A percentile compares a stretch with the other conserved stretches of the same genome.
Conservation (phyloP, 2,888 invertebrate species). For the Pteria penguin region DNA sequence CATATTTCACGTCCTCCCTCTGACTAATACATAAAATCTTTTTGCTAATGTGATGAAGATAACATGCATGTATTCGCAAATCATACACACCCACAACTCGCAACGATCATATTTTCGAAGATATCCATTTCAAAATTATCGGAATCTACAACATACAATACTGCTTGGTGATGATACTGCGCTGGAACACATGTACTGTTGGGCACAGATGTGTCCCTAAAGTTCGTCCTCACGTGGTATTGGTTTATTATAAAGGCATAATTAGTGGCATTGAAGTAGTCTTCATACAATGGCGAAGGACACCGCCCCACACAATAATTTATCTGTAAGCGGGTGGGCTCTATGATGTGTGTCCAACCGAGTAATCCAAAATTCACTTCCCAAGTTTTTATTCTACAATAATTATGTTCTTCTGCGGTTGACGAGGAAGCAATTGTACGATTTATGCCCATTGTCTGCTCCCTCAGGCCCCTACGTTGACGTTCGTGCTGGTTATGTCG, state of each 20-base stretch:
- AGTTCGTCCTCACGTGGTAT: background rate
- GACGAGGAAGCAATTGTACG: background rate
- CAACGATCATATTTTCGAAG: background rate
- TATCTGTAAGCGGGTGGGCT: background rate
- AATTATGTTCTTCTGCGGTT: background rate
- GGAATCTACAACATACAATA: background rate
- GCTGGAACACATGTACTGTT: slow-evolving; percentile 10
- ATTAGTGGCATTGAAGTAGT: slow-evolving; percentile 10
- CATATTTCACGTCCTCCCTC: no score
- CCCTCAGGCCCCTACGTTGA: background rate
- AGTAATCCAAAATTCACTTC: background rate
- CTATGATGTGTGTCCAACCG: background rate
- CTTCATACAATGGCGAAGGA: background rate
- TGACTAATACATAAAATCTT: no score
- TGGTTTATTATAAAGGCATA: background rate
- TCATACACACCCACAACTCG: slow-evolving; percentile 21
- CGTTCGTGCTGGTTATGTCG: background rate
- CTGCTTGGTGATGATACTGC: background rate
- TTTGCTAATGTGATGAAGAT: no score
- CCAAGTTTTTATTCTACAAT: slow-evolving; percentile 12
- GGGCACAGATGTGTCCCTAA: background rate
- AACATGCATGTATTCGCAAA: no score
- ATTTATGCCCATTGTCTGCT: background rate
- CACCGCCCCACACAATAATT: slow-evolving; percentile 14
- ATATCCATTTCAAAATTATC: background rate